A percentile compares a stretch with the other conserved stretches of the same genome.
phyloP scores from a whole-genome alignment of 2,113 vertebrate species.

The Colistium nudipinnis region DNA sequence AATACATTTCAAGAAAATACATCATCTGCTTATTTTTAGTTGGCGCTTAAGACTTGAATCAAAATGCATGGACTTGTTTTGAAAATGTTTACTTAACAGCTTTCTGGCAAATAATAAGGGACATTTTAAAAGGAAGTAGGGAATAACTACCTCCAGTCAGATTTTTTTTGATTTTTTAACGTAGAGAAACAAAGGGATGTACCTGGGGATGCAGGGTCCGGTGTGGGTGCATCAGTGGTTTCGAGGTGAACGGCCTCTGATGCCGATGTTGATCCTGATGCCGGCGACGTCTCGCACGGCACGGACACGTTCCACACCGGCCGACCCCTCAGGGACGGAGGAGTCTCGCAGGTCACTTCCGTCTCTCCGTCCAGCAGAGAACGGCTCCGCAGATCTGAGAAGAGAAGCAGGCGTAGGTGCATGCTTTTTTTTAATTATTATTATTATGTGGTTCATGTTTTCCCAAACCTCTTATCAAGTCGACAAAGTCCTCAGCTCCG shows the following conservation, averaged over 20 bases:
- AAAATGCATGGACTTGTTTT: no score
- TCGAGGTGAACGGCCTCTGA: neutral
- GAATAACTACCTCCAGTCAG: no score
- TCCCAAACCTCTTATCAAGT: slow-evolving; percentile 73
- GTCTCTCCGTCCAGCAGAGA: slow-evolving; percentile 63
- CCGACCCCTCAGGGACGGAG: slow-evolving; percentile 46
- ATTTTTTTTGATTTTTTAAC: no score
- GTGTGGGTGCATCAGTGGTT: neutral
- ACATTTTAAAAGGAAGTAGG: no score
- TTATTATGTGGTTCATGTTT: neutral
- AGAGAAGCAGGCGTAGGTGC: neutral
- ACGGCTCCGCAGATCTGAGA: slow-evolving; percentile 65
- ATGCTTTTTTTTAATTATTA: neutral
- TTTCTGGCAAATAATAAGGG: no score
- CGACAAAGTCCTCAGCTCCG: slow-evolving; percentile 61
- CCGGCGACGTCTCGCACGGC: slow-evolving; percentile 25
- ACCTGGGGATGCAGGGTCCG: neutral
- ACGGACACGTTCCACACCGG: slow-evolving; percentile 76
- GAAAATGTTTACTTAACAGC: no score
- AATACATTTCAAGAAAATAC: no score
- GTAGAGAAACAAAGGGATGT: neutral
- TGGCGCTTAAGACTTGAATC: no score
- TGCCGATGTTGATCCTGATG: neutral
- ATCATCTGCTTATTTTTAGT: no score
- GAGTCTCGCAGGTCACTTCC: slow-evolving; percentile 67